Evolutionary conservation across 2,113 vertebrate species (phyloP).

Genomic region (Xiphophorus hellerii): DNA sequence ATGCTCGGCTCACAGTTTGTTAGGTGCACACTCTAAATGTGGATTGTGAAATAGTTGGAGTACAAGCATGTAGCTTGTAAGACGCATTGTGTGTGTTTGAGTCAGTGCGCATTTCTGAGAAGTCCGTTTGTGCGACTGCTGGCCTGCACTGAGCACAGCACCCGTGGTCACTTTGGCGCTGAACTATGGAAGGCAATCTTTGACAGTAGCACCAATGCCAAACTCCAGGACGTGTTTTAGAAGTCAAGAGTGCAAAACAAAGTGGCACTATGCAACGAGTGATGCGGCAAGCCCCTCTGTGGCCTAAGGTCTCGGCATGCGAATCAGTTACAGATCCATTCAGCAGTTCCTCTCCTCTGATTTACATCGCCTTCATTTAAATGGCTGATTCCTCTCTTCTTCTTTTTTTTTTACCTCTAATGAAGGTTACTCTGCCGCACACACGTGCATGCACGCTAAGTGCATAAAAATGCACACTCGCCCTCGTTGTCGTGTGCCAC

Average conservation of each 20-base stretch:
- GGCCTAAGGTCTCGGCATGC: slow-evolving; percentile 41
- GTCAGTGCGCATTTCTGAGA: slow-evolving; percentile 6
- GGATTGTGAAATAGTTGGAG: slow-evolving; percentile 60
- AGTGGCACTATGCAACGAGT: slow-evolving; percentile 36
- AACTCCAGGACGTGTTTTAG: slow-evolving; percentile 35
- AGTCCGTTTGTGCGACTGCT: slow-evolving; percentile 29
- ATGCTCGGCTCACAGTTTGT: slow-evolving; percentile 41
- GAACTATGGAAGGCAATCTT: slow-evolving; percentile 39
- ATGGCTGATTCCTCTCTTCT: slow-evolving; percentile 56
- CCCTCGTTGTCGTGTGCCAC: slow-evolving; percentile 62
- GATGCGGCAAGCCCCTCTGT: slow-evolving; percentile 30
- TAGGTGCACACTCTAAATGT: slow-evolving; percentile 45
- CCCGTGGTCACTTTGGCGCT: slow-evolving; percentile 25
- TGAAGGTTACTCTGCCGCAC: slow-evolving; percentile 62
- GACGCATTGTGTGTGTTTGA: slow-evolving; percentile 29
- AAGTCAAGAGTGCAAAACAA: slow-evolving; percentile 39
- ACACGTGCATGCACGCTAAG: slow-evolving; percentile 25
- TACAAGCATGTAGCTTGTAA: slow-evolving; percentile 35
- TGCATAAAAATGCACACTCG: slow-evolving; percentile 53
- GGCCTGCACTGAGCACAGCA: slow-evolving; percentile 11
- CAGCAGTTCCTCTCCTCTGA: slow-evolving; percentile 63
- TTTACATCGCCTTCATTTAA: slow-evolving; percentile 62
- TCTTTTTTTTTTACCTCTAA: slow-evolving; percentile 64
- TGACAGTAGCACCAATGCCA: slow-evolving; percentile 4
- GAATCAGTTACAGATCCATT: slow-evolving; percentile 66